Conservation (phyloP, 2,888 invertebrate genomes). For the Hermaeophaga mercurialis region DNA sequence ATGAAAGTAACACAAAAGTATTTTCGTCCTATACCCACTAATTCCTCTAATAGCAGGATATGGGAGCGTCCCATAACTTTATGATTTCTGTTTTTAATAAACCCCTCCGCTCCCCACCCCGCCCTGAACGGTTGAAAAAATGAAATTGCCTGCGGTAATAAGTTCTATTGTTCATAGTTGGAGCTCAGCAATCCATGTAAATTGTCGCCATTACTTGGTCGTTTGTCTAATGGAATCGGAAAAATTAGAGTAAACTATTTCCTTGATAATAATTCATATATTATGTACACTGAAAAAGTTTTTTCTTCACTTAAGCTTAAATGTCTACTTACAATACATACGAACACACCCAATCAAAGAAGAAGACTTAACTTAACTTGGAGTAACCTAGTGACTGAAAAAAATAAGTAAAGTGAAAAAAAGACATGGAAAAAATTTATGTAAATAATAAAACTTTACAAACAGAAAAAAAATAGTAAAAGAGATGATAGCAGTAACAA, state of each 20-base stretch:
- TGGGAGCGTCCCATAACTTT: conserved; percentile 43
- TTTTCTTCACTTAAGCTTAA: no score
- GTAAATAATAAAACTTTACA: no score
- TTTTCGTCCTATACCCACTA: conserved; percentile 41
- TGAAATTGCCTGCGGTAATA: conserved; percentile 34
- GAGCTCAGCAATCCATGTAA: conserved; percentile 40
- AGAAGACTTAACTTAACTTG: no score
- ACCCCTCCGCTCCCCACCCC: conserved; percentile 20
- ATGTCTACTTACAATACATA: no score
- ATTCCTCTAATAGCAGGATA: conserved; percentile 50
- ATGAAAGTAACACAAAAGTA: conserved; percentile 45
- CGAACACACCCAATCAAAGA: no score
- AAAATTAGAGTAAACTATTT: conserved; percentile 37
- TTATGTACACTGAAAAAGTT: no score
- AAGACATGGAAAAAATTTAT: no score
- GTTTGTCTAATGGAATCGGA: conserved; percentile 40
- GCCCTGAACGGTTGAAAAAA: conserved; percentile 25
- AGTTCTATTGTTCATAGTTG: conserved; percentile 35
- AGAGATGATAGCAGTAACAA: no score
- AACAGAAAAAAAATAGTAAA: no score
- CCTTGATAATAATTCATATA: no score
- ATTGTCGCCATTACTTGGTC: conserved; percentile 37
- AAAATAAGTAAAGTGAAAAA: no score
- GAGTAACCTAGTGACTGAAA: no score
- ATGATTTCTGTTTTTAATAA: conserved; percentile 42